A percentile compares a stretch with the other conserved stretches of the same genome.
phyloP scores from a whole-genome alignment of 2,888 invertebrate species.

The Tetranychus truncatus region DNA sequence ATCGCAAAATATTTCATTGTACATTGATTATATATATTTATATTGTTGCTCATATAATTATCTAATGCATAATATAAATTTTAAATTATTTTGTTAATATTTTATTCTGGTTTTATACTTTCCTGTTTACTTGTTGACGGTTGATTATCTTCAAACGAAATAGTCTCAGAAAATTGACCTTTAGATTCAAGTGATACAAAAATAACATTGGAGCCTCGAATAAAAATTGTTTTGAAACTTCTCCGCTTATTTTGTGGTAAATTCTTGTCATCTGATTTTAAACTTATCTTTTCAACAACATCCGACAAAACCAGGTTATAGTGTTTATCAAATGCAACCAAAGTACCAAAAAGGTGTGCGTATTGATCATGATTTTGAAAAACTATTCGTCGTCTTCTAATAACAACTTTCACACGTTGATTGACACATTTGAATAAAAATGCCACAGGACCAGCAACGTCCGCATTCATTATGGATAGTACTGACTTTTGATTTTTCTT shows the following conservation, averaged over 20 bases:
- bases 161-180: constrained; percentile 33
- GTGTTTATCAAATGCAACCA: constrained; percentile 76
- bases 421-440: constrained; percentile 11
- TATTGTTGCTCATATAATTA: not conserved
- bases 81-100: not conserved
- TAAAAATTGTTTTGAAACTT: constrained; percentile 33
- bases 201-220: constrained; percentile 34
- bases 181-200: constrained; percentile 19
- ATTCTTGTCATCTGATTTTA: constrained; percentile 35
- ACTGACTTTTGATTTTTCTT: constrained; percentile 7
- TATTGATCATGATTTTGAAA: constrained; percentile 2
- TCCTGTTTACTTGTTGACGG: constrained; percentile 28
- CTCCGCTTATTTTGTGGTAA: constrained; percentile 25
- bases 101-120: not conserved
- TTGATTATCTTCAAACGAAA: constrained; percentile 26
- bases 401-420: constrained; percentile 15
- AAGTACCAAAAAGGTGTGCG: constrained; percentile 12
- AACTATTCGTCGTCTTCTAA: constrained; percentile 16
- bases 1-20: not conserved
- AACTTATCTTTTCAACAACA: constrained; percentile 58
- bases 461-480: constrained; percentile 15
- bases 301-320: constrained; percentile 73
- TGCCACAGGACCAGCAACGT: constrained; percentile 13
- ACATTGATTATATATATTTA: not conserved
- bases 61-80: not conserved